Base-by-base conservation (phyloP, 2,113 vertebrate genomes). In the Cavia porcellus region DNA sequence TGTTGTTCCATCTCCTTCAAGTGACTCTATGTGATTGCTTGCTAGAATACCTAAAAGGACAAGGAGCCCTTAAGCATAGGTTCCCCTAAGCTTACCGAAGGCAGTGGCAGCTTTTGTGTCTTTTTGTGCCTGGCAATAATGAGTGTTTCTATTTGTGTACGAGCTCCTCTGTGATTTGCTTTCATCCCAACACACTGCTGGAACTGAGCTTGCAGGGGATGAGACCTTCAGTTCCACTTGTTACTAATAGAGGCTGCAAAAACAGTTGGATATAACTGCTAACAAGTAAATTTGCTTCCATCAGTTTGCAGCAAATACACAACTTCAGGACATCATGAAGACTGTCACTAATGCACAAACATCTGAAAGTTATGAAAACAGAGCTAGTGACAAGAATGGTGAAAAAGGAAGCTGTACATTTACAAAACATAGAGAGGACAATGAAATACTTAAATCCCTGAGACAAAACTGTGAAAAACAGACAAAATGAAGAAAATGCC, bases 31-130 rank as follows among this genome's bases (percentile, higher is more conserved):
- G 9, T 0, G 3, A 74, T 2, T 61, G 8, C 52, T 74, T 86
- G 7, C 50, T 28, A 20, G 38, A 32, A 22, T 4, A 17, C 3
- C 64, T 45, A 19, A 72, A 52, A 79, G 30, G 30, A 84, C 42
- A 85, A 38, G 50, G 47, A 45, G 25, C 47, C n/a, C n/a, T n/a
- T n/a, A n/a, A n/a, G n/a, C 25, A 4, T 30, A 12, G 77, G 55
- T 68, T 68, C 42, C 72, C 28, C 1, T 14, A 22, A 32, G 62
- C 38, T 62, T 62, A 38, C 11, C 30, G 59, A 81, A 32, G 81
- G n/a, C 3, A 0, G 32, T 10, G 74, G 17, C n/a, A 28, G 13
- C 5, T 72, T 38, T n/a, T n/a, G n/a, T n/a, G n/a, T n/a, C n/a
- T n/a, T n/a, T n/a, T 25, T 62, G 57, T 4, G 5, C 17, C 85